Evolutionary conservation across 2,797 vertebrate species (phyloP).

Genomic region (Rhinella marina): DNA sequence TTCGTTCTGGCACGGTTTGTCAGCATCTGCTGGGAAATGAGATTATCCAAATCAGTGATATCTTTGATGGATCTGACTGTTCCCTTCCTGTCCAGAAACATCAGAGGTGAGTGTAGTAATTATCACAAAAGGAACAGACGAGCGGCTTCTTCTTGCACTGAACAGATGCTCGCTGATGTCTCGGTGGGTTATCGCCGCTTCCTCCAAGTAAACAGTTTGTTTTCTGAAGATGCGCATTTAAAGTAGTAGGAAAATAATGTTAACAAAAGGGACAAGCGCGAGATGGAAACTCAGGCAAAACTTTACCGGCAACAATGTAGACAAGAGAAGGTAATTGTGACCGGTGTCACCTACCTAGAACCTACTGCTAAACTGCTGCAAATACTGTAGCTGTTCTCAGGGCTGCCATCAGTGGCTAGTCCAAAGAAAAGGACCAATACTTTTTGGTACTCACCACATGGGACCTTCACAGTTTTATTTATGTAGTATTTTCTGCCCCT

Average conservation of each 20-base stretch:
- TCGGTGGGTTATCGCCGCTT: not conserved
- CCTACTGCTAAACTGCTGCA: not conserved
- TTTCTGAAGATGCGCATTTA: not conserved
- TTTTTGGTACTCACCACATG: not conserved
- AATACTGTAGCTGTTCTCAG: not conserved
- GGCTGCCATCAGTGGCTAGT: too few relatives aligned
- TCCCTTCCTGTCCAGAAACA: conserved; percentile 34
- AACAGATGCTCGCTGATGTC: conserved; percentile 9
- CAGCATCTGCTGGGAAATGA: not conserved
- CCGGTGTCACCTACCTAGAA: too few relatives aligned
- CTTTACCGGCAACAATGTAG: not conserved
- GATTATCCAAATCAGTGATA: not conserved
- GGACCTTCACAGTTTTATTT: not conserved
- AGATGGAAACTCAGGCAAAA: not conserved
- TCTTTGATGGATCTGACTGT: conserved; percentile 18
- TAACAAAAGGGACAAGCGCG: not conserved
- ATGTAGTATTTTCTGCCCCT: too few relatives aligned
- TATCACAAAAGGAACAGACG: conserved; percentile 3
- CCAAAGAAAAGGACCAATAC: too few relatives aligned
- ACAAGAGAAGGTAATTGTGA: not conserved
- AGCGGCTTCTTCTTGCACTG: not conserved
- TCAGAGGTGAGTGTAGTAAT: conserved; percentile 42
- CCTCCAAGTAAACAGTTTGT: conserved; percentile 24
- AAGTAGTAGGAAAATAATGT: not conserved
- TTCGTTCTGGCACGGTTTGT: not conserved